Evolutionary conservation across 2,797 vertebrate genomes (phyloP).

Genomic region (Anabacerthia variegaticeps): DNA sequence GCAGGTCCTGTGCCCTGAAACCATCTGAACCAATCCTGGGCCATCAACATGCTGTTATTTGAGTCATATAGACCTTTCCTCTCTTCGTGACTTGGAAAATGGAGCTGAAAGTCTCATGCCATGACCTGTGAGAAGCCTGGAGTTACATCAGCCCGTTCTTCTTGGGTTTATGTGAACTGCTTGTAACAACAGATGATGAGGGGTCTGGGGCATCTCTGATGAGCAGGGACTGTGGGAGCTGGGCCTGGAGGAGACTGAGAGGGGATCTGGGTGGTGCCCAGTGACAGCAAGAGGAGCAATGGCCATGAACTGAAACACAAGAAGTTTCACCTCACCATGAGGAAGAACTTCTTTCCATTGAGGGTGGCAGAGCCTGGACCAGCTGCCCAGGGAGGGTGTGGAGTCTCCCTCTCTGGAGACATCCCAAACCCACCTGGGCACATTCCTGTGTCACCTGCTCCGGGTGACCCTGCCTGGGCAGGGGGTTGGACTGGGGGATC

Average conservation of each 20-base stretch:
- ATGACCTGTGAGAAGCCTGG: not conserved
- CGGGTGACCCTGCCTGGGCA: not conserved
- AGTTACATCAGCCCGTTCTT: not conserved
- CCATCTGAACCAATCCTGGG: too few relatives aligned
- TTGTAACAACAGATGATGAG: not conserved
- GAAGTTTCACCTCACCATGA: fast-evolving
- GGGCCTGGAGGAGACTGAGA: not conserved
- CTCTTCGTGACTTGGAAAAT: not conserved
- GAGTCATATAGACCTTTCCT: not conserved
- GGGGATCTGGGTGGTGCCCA: not conserved
- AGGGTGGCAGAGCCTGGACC: not conserved
- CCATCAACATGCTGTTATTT: fast-evolving
- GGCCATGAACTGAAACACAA: not conserved
- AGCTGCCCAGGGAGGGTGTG: fast-evolving
- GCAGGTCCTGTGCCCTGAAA: not conserved
- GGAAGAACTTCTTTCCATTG: not conserved
- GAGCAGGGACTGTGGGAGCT: not conserved
- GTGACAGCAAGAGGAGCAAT: not conserved
- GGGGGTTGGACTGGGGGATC: fast-evolving
- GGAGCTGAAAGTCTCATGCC: not conserved
- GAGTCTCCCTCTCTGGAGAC: not conserved
- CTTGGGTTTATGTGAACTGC: not conserved
- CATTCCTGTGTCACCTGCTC: not conserved
- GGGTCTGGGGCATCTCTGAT: not conserved
- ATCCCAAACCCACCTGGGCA: not conserved